Evolutionary conservation across 2,113 vertebrate genomes (phyloP).

Genomic region (Alces alces): DNA sequence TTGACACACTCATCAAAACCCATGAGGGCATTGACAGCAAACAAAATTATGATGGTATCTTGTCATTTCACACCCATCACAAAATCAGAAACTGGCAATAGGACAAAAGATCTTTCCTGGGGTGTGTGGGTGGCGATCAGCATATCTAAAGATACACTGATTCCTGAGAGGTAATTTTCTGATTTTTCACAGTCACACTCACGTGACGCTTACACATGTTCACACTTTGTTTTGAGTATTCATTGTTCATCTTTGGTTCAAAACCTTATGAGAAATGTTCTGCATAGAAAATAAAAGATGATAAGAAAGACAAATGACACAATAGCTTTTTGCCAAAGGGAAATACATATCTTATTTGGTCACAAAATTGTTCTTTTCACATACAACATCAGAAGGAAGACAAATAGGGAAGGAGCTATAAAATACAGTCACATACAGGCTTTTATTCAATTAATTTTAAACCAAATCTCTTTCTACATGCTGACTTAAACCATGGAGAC

Average conservation of each 20-base stretch:
- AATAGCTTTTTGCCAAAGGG: not conserved
- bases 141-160: not conserved
- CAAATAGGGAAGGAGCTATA: not conserved
- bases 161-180: not conserved
- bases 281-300: not conserved
- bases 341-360: not conserved
- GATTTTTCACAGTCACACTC: not conserved
- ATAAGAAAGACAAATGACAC: not conserved
- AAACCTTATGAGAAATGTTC: not conserved
- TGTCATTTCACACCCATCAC: slow-evolving; percentile 37
- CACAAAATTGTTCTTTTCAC: not conserved
- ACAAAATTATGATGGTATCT: slow-evolving; percentile 48
- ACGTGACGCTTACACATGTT: not conserved
- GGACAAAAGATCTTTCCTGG: not conserved
- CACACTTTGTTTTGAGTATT: not conserved
- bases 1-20: slow-evolving; percentile 50
- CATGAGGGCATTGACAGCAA: slow-evolving; percentile 50
- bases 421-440: not conserved
- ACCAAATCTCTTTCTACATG: not conserved
- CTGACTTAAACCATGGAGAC: not conserved
- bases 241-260: not conserved
- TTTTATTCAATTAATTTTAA: not conserved
- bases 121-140: not conserved
- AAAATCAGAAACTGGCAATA: slow-evolving; percentile 27
- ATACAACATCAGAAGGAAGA: not conserved